phyloP scores from a whole-genome alignment of 2,113 vertebrate genomes.

The Alces alces region DNA sequence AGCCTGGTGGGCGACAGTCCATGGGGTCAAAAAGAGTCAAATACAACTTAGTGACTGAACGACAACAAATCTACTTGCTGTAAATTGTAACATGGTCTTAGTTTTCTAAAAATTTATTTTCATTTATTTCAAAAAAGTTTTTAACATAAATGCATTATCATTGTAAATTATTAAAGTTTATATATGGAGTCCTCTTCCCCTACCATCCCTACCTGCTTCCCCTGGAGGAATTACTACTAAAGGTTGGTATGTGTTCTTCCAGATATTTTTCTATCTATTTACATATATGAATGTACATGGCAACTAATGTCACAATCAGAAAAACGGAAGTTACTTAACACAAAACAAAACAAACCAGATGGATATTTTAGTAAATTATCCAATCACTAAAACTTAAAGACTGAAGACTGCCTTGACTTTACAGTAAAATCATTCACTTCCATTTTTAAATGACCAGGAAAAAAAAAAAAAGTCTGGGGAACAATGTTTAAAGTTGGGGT shows the following conservation, averaged over 20 bases:
- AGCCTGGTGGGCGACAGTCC: not conserved
- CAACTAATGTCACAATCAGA: not conserved
- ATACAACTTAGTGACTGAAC: not conserved
- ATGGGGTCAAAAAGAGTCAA: not conserved
- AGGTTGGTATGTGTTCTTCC: not conserved
- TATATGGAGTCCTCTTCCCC: not conserved
- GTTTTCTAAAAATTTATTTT: not conserved
- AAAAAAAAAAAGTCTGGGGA: not conserved
- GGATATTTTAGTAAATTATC: not conserved
- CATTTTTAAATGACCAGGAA: not conserved
- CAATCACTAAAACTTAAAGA: not conserved
- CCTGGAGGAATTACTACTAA: not conserved
- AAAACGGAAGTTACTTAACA: not conserved
- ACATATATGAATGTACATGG: not conserved
- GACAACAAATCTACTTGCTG: not conserved
- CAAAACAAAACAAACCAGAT: not conserved
- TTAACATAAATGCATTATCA: not conserved
- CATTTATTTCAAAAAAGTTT: not conserved
- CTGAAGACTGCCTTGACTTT: not conserved
- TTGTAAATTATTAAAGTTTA: not conserved
- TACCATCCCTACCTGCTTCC: not conserved
- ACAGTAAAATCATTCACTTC: not conserved
- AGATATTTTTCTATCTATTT: not conserved
- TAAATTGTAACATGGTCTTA: not conserved
- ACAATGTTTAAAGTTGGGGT: not conserved